Conservation (phyloP, 2,113 vertebrate species). For the Grammomys surdaster region DNA sequence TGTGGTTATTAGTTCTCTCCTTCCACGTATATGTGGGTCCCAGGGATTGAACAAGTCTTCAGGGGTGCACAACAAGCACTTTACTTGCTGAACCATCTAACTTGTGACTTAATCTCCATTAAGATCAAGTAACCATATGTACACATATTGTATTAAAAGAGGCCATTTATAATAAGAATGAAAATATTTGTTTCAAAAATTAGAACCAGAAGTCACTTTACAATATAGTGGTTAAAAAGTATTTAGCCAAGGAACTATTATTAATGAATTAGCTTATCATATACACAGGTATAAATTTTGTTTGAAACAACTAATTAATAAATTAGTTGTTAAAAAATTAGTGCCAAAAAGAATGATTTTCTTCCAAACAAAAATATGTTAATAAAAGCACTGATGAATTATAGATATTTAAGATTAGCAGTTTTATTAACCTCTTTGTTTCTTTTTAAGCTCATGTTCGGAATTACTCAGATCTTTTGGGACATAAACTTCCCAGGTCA, state of each 20-base stretch:
- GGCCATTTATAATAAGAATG: slow-evolving; percentile 3
- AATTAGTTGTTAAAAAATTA: background rate
- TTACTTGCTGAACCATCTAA: background rate
- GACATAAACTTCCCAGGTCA: background rate
- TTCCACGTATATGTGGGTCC: background rate
- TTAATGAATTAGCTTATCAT: slow-evolving; percentile 15
- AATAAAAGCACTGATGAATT: slow-evolving; percentile 10
- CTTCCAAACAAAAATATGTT: slow-evolving; percentile 39
- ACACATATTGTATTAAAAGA: background rate
- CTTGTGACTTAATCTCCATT: background rate
- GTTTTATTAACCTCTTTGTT: background rate
- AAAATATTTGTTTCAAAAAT: slow-evolving; percentile 52
- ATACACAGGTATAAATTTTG: slow-evolving; percentile 39
- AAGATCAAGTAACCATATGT: background rate
- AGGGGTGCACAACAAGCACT: background rate
- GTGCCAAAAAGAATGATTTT: slow-evolving; percentile 33
- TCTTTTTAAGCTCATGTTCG: background rate
- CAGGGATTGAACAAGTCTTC: background rate
- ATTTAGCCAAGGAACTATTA: background rate
- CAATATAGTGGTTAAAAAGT: slow-evolving; percentile 52
- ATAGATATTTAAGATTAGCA: background rate
- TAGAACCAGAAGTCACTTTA: slow-evolving; percentile 25
- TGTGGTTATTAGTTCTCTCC: background rate
- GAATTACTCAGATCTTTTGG: background rate
- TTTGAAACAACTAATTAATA: slow-evolving; percentile 36